phyloP scores from a whole-genome alignment of 30 jellyfish, hydroid and myxozoan genomes.

The Pelagia noctiluca region DNA sequence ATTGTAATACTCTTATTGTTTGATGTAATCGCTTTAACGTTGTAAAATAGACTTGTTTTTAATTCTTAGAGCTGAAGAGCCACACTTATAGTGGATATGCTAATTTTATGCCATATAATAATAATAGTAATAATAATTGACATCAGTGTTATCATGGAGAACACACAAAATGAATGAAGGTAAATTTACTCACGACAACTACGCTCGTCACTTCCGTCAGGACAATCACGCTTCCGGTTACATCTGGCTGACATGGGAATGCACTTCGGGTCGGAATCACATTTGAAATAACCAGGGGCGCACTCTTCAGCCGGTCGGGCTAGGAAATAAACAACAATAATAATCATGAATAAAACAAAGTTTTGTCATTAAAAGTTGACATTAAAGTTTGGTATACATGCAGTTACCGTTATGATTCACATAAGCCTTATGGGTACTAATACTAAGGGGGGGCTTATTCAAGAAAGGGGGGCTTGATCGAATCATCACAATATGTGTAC shows the following conservation, averaged over 20 bases:
- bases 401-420: background rate
- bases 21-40: too few species aligned
- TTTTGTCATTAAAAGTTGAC: too few species aligned
- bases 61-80: too few species aligned
- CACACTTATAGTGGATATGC: background rate
- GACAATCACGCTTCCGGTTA: conserved; percentile 70
- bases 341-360: background rate
- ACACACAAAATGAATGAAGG: background rate
- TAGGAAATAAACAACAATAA: background rate
- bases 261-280: conserved; percentile 42
- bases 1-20: too few species aligned
- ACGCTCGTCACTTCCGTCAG: conserved; percentile 84
- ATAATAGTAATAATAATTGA: background rate
- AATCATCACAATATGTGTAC: too few species aligned
- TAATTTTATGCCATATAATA: background rate
- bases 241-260: conserved; percentile 61
- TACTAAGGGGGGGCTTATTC: too few species aligned
- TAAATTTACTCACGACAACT: conserved; percentile 71
- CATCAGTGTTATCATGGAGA: background rate
- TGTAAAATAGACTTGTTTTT: too few species aligned
- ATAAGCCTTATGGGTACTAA: too few species aligned
- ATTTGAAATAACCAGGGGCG: conserved; percentile 50
- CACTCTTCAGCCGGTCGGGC: background rate
- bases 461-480: too few species aligned
- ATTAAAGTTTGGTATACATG: background rate